Evolutionary conservation across 2,888 invertebrate genomes (phyloP).

Genomic region (Asteroscopus sphinx): DNA sequence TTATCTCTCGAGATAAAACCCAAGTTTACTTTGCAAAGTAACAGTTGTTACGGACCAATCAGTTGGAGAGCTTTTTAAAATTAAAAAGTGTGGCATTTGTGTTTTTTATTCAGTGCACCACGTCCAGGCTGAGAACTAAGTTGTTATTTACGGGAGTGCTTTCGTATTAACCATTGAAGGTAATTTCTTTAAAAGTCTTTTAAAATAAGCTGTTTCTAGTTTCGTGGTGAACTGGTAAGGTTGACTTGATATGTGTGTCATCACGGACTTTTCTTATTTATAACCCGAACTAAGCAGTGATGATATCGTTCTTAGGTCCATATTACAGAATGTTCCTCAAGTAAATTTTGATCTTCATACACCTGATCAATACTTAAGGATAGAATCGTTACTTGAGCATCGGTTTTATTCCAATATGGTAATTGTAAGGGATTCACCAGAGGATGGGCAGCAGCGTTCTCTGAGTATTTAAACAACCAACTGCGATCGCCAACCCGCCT

Average conservation of each 20-base stretch:
- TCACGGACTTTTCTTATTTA: neutral
- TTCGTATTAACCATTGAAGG: slow-evolving; percentile 62
- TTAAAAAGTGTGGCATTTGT: slow-evolving; percentile 77
- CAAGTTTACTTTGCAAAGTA: slow-evolving; percentile 65
- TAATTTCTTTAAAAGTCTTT: slow-evolving; percentile 69
- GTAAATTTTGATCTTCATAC: too few relatives aligned
- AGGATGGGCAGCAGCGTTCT: too few relatives aligned
- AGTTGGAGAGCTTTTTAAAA: slow-evolving; percentile 78
- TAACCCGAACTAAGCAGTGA: too few relatives aligned
- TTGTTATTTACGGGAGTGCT: slow-evolving; percentile 75
- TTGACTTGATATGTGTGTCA: slow-evolving; percentile 22
- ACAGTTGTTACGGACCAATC: slow-evolving; percentile 69
- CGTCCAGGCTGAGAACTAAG: slow-evolving; percentile 66
- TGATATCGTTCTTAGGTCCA: too few relatives aligned
- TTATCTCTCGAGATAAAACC: slow-evolving; percentile 64
- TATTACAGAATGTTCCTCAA: too few relatives aligned
- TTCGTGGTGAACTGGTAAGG: slow-evolving; percentile 19
- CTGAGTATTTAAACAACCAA: too few relatives aligned
- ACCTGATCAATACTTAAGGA: too few relatives aligned
- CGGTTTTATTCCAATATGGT: too few relatives aligned
- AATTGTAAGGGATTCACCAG: too few relatives aligned
- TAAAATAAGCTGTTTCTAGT: slow-evolving; percentile 50
- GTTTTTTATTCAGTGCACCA: slow-evolving; percentile 63
- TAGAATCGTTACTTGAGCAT: too few relatives aligned
- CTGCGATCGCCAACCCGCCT: too few relatives aligned